Evolutionary conservation across 2,113 vertebrate genomes (phyloP).

Genomic region (Serinus canaria): DNA sequence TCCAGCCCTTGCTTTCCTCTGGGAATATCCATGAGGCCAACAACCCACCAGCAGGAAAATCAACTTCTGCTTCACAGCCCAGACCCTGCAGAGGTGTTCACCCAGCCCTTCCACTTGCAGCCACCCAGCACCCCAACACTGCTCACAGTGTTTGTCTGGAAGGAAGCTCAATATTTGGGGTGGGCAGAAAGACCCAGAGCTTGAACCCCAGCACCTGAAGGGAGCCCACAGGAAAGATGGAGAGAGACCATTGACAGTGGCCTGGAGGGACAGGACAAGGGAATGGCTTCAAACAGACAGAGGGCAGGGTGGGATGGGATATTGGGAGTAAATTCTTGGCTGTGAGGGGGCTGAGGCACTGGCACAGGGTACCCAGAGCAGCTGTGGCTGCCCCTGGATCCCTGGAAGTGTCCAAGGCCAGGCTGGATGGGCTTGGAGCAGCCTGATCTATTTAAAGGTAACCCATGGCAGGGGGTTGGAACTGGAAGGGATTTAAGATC

Average conservation of each 20-base stretch:
- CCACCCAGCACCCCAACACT: background rate
- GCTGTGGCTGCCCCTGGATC: background rate
- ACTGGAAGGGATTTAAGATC: background rate
- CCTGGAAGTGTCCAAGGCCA: background rate
- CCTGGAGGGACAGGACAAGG: background rate
- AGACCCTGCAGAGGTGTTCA: background rate
- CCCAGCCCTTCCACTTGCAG: background rate
- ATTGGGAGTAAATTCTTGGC: fast-evolving
- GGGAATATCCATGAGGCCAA: background rate
- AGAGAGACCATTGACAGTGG: background rate
- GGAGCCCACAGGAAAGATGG: background rate
- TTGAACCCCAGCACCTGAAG: background rate
- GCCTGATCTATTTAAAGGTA: fast-evolving
- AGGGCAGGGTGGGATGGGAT: background rate
- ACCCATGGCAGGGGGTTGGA: background rate
- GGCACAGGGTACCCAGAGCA: background rate
- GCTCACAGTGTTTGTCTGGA: fast-evolving
- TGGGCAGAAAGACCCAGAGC: background rate
- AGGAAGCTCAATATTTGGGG: background rate
- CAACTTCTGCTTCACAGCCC: background rate
- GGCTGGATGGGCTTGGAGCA: background rate
- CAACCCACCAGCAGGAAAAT: background rate
- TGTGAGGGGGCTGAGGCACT: fast-evolving
- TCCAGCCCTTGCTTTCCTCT: background rate
- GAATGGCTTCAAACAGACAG: background rate